Base-by-base conservation (phyloP, 2,797 vertebrate genomes). In the Sebastolobus altivelis region DNA sequence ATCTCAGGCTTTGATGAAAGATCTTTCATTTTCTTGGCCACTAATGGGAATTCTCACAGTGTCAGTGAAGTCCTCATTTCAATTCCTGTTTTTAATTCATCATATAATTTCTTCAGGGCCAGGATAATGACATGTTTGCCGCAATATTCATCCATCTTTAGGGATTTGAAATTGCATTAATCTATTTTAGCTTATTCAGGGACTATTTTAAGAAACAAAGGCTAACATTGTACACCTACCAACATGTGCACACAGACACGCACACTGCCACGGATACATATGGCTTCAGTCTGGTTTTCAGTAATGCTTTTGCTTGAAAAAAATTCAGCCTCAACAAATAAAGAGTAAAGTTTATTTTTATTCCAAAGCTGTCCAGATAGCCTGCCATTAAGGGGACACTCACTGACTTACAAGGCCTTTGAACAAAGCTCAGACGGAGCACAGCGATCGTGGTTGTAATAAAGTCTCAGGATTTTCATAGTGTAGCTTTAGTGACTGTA, bases 1-100 rank as follows among this genome's bases (percentile, higher is more conserved):
- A 87, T 83, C 85, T 81, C 37, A n/a, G 40, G 46, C 88, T 93
- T 87, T 93, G 89, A 91, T 92, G 83, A 81, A 81, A 69, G 82
- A 86, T 88, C 83, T 92, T 88, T 91, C 80, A 88, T 90, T 92
- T 91, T 87, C 81, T 82, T 69, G 82, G 77, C 72, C 75, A 80
- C 77, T 91, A 90, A 92, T 90, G 83, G 84, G 86, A 91, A 91
- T 87, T 77, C 78, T 77, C 67, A 59, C 56, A 65, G 76, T 88
- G 81, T 83, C 90, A 69, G 40, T 75, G 65, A 81, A 90, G 80
- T 65, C 68, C 83, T 89, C 81, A 38, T 91, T 89, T 91, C 76
- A 86, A 85, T 86, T 83, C 62, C 71, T 81, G 65, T 59, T 88
- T 82, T 87, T 87, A 84, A 91, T 93, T 85, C 72, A 88, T 88